Conservation (phyloP, 2,888 invertebrate species). For the Microctonus aethiopoides region DNA sequence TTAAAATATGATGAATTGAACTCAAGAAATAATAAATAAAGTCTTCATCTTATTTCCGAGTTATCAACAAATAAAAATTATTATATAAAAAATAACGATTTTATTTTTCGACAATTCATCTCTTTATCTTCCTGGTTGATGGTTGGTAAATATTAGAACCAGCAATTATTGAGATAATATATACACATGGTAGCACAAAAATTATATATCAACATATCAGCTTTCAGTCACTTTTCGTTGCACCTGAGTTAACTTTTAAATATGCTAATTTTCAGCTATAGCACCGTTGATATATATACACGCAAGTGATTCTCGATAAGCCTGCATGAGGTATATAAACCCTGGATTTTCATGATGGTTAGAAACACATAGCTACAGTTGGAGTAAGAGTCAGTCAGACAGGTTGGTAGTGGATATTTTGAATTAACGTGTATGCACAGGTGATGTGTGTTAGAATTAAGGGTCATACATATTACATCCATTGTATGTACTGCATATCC, state of each 20-base stretch:
- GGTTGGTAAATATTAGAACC: no score
- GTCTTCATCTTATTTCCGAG: no score
- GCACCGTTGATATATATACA: conserved; percentile 39
- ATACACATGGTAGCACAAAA: neutral
- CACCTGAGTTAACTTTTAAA: conserved; percentile 35
- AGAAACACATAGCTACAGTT: no score
- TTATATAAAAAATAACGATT: no score
- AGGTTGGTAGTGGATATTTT: neutral
- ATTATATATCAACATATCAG: conserved; percentile 36
- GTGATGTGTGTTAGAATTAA: conserved; percentile 9
- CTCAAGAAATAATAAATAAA: no score
- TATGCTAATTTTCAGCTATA: conserved; percentile 47
- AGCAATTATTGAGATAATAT: no score
- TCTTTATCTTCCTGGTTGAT: no score
- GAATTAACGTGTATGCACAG: conserved; percentile 12
- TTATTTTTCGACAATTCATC: no score
- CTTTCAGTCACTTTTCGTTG: conserved; percentile 34
- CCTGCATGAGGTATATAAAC: conserved; percentile 2
- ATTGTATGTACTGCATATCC: neutral
- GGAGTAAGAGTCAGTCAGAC: neutral
- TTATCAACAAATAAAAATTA: no score
- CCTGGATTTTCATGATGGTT: conserved; percentile 13
- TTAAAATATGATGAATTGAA: no score
- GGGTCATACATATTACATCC: conserved; percentile 5
- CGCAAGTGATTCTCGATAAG: conserved; percentile 44